Percentiles rank a stretch among this genome's conserved stretches.
Evolutionary conservation across 2,113 vertebrate genomes (phyloP).

Genomic region (Larimichthys crocea): DNA sequence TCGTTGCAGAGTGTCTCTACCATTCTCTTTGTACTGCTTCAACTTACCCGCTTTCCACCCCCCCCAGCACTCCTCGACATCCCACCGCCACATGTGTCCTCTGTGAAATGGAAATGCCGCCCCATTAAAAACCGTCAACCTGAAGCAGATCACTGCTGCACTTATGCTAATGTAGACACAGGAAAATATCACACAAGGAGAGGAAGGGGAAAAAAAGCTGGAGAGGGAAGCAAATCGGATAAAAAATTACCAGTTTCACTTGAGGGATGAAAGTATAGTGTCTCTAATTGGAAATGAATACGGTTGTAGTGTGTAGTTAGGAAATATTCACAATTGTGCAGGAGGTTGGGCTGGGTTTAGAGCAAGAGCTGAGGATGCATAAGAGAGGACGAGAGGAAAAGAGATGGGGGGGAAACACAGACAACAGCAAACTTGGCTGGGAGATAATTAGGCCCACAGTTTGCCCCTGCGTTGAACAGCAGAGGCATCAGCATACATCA

Average conservation of each 20-base stretch:
- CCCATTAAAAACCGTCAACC: conserved; percentile 82
- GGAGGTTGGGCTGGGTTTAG: conserved; percentile 44
- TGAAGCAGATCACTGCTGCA: conserved; percentile 77
- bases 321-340: conserved; percentile 51
- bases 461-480: conserved; percentile 38
- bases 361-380: conserved; percentile 36
- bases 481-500: conserved; percentile 53
- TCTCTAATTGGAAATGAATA: conserved; percentile 74
- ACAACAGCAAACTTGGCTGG: conserved; percentile 49
- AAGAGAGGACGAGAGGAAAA: conserved; percentile 26
- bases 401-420: conserved; percentile 33
- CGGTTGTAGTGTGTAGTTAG: conserved; percentile 50
- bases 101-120: conserved; percentile 85
- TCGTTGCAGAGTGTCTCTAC: conserved; percentile 69
- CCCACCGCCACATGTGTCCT: conserved; percentile 75
- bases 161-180: conserved; percentile 86
- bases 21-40: conserved; percentile 80
- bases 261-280: conserved; percentile 65
- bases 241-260: conserved; percentile 70
- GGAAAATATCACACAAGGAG: conserved; percentile 75
- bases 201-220: conserved; percentile 47
- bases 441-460: conserved; percentile 68
- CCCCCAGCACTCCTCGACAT: conserved; percentile 47
- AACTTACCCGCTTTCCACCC: neutral
- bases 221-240: conserved; percentile 64